Evolutionary conservation across 2,888 invertebrate genomes (phyloP), one percentile per base, ranked within the genome.

Genomic region (Troglohyphantes excavatus): DNA sequence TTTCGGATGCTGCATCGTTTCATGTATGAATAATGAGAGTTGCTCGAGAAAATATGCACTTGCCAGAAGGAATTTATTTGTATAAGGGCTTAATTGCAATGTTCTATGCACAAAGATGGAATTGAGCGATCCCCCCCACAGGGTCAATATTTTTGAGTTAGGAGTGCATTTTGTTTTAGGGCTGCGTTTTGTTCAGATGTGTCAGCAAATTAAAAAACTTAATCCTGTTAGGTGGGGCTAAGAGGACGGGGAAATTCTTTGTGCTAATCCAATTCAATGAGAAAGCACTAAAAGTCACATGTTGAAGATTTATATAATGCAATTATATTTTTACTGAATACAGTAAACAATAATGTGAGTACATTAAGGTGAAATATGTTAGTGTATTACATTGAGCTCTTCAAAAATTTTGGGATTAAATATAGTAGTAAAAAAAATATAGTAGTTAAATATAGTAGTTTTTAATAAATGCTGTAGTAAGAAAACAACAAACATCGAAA

Each of bases 21-120:
- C 88, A 82, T 82, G 82, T 89, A 76, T 89, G 88, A 82, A 75
- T 89, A 83, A 89, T 82, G 88, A 89, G 82, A 75, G 67, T 82
- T 68, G 76, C 82, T 82, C 75, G 59, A 75, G 82, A 76, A 82
- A 89, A 88, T 86, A 86, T 86, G 76, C 85, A 59, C 59, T 86
- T 68, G 76, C 85, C 76, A 63, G 17, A 33, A 73, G 81, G 88
- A 89, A 89, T 89, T 89, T 89, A 89, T 89, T 89, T 89, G 82
- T 89, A 88, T 73, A 81, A 88, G 87, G 73, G 73, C 81, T 73
- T 88, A 88, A 88, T 88, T 88, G 61, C 81, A 68, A 46, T 68
- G 82, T 46, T n/a, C 33, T n/a, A 67, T 53, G 53, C 53, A 61
- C 39, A 61, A 46, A 53, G 81, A 68, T 67, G 67, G 53, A 81